Evolutionary conservation across 2,113 vertebrate genomes (phyloP).

Genomic region (Lynx canadensis): DNA sequence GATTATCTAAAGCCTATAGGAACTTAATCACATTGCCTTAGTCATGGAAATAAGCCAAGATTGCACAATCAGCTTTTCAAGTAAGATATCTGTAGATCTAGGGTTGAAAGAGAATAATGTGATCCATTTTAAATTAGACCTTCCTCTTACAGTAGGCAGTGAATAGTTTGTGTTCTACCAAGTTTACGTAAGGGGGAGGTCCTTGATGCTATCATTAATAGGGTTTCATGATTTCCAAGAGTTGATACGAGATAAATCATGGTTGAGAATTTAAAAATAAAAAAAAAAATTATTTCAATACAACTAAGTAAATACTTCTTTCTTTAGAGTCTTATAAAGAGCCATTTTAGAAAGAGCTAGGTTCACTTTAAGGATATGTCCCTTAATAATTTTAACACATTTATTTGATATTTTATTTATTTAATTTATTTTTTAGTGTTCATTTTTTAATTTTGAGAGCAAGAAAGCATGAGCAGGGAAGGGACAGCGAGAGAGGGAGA

Average conservation of each 20-base stretch:
- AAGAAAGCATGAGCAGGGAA: too few species aligned
- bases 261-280: conserved; percentile 35
- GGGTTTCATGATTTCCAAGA: not conserved
- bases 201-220: not conserved
- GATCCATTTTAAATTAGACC: conserved; percentile 31
- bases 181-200: not conserved
- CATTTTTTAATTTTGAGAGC: too few species aligned
- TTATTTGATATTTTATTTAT: conserved; percentile 27
- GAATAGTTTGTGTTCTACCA: not conserved
- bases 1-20: conserved; percentile 77
- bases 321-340: not conserved
- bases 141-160: not conserved
- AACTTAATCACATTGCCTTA: conserved; percentile 78
- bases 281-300: conserved; percentile 34
- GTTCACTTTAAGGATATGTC: not conserved
- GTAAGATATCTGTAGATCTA: conserved; percentile 53
- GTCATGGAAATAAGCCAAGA: conserved; percentile 72
- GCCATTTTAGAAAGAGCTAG: conserved; percentile 5
- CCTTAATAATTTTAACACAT: conserved; percentile 22
- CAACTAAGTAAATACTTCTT: conserved; percentile 39
- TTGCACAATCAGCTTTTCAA: conserved; percentile 66
- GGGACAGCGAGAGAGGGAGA: too few species aligned
- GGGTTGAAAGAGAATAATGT: conserved; percentile 51
- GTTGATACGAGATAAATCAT: not conserved
- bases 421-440: too few species aligned